phyloP scores from a whole-genome alignment of 2,113 vertebrate genomes.

The Perccottus glenii region DNA sequence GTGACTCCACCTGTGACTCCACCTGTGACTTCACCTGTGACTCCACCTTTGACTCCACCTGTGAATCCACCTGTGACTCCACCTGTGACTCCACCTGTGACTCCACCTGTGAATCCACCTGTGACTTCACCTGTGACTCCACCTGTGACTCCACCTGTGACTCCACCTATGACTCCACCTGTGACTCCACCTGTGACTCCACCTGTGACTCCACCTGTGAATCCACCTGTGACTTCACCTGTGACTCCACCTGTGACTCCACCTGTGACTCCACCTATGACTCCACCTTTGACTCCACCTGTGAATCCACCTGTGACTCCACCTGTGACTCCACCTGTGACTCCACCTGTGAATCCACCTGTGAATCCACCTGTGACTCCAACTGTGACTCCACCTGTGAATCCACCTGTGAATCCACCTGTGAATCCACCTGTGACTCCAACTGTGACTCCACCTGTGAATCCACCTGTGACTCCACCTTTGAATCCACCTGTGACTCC shows the following conservation, averaged over 20 bases:
- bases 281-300: too few relatives aligned
- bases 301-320: constrained; percentile 3
- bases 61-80: background rate
- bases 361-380: constrained; percentile 3
- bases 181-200: background rate
- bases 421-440: constrained; percentile 3
- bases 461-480: too few relatives aligned
- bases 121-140: background rate
- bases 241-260: constrained; percentile 3
- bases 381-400: background rate
- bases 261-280: background rate
- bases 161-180: constrained; percentile 4
- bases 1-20: too few relatives aligned
- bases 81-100: too few relatives aligned
- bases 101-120: constrained; percentile 4
- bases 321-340: background rate
- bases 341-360: too few relatives aligned
- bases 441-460: background rate
- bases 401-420: too few relatives aligned
- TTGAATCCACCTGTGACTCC: constrained; percentile 1
- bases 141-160: too few relatives aligned
- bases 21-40: too few relatives aligned
- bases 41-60: constrained; percentile 4
- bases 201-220: too few relatives aligned
- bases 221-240: too few relatives aligned